These are phyloP conservation scores for Apotomis betuletana DNA, from an alignment of 2,888 invertebrate species.

Conservation along the genomic window DNA sequence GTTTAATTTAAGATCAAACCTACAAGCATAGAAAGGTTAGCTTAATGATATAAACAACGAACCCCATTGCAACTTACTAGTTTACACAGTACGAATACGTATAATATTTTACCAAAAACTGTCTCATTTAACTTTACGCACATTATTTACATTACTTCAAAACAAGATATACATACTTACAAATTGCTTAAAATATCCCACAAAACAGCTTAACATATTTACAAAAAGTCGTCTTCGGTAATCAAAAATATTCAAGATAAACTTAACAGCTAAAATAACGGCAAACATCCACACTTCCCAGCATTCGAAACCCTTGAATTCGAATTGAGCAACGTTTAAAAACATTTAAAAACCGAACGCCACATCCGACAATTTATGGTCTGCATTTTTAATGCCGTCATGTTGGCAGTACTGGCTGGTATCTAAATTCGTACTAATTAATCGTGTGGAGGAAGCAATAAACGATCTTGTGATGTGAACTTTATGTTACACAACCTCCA, in stretches of 20 bases:
- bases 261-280: constrained; percentile 9
- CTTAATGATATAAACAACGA: background rate
- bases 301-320: constrained; percentile 28
- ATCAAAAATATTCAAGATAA: constrained; percentile 19
- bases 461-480: constrained; percentile 53
- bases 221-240: constrained; percentile 14
- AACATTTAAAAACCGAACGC: constrained; percentile 33
- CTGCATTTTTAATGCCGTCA: constrained; percentile 41
- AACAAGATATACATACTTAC: too few species aligned
- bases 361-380: constrained; percentile 47
- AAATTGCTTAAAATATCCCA: background rate
- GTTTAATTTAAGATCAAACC: background rate
- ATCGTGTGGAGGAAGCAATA: constrained; percentile 52
- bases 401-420: constrained; percentile 42
- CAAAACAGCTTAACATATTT: constrained; percentile 4
- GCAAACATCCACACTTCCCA: constrained; percentile 18
- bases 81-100: too few species aligned
- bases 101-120: too few species aligned
- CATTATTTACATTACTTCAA: too few species aligned
- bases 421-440: constrained; percentile 50
- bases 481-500: constrained; percentile 40
- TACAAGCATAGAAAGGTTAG: background rate
- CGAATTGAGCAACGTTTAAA: constrained; percentile 35
- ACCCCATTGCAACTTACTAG: too few species aligned
- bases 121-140: too few species aligned